Base-by-base conservation (phyloP, 2,113 vertebrate species). In the Pipra filicauda region DNA sequence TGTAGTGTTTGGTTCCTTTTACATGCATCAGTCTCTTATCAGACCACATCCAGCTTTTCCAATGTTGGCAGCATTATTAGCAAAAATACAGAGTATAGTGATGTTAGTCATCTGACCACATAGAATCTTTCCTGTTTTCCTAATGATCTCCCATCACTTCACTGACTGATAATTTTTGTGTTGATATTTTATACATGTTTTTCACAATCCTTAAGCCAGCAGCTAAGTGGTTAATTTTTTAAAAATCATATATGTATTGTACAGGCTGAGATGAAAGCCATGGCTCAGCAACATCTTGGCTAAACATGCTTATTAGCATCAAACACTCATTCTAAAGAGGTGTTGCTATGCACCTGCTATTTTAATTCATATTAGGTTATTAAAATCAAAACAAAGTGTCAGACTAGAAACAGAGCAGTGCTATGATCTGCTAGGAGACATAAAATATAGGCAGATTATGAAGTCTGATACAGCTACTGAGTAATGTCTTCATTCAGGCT, bases 311-410 rank as follows among this genome's bases (percentile, higher is more conserved):
- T 69, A 78, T 59, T 91, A 85, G 48, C 70, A 92, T 91, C 51
- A 95, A 92, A 89, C 26, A 46, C n/a, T 90, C 59, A 71, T 37
- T 90, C 66, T 79, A 79, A 87, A 91, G 75, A 82, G 71, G 44
- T 87, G 70, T 49, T 91, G 74, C 62, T 73, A 37, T 88, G 87
- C 87, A 96, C 89, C 89, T 87, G 84, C 77, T 85, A 79, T 92
- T 91, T 94, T 82, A 93, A 85, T 91, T 93, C 26, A 0, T 76
- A 67, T 71, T 84, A 67, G 35, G 43, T 89, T 96, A 92, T 75
- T 74, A 81, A 95, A 95, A 90, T 52, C 27, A 84, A 94, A 94
- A 83, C 57, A 75, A 89, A 84, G n/a, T 52, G 65, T 86, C 72
- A 89, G 83, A 86, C 86, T 81, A 83, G 59, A 95, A 95, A 87